A percentile compares a stretch with the other conserved stretches of the same genome.
Evolutionary conservation across 2,113 vertebrate species (phyloP).

Genomic region (Misgurnus anguillicaudatus): DNA sequence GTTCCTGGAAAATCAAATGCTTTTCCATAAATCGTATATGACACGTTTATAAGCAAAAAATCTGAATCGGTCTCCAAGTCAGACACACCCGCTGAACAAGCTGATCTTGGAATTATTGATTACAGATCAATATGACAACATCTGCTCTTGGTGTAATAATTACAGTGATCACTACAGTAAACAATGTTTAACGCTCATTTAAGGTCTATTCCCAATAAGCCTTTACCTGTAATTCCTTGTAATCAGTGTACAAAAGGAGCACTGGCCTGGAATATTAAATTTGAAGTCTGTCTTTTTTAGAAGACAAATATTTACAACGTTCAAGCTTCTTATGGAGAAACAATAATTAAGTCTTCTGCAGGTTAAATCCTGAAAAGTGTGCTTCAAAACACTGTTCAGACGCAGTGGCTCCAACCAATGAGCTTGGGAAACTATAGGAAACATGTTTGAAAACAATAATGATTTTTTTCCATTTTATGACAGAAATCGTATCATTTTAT

Average conservation of each 20-base stretch:
- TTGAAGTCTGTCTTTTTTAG: no score
- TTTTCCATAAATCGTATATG: neutral
- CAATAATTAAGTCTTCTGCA: no score
- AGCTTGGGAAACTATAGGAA: no score
- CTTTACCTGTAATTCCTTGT: neutral
- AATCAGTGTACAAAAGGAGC: neutral
- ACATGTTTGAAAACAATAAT: no score
- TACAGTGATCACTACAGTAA: constrained; percentile 34
- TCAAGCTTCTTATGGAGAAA: no score
- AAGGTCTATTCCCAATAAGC: neutral
- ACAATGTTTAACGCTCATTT: neutral
- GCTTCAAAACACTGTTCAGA: no score
- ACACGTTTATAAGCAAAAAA: neutral
- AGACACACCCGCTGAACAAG: constrained; percentile 8
- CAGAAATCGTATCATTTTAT: no score
- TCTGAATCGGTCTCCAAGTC: neutral
- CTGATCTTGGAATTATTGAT: constrained; percentile 20
- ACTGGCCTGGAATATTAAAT: no score
- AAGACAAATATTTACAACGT: no score
- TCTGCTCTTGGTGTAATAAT: neutral
- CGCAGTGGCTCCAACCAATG: no score
- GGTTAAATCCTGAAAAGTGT: no score
- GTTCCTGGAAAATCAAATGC: neutral
- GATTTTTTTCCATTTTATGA: no score
- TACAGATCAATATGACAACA: constrained; percentile 44